Evolutionary conservation across 1,140 invertebrate species (phyloP).

Genomic region (Euglossa dilemma): DNA sequence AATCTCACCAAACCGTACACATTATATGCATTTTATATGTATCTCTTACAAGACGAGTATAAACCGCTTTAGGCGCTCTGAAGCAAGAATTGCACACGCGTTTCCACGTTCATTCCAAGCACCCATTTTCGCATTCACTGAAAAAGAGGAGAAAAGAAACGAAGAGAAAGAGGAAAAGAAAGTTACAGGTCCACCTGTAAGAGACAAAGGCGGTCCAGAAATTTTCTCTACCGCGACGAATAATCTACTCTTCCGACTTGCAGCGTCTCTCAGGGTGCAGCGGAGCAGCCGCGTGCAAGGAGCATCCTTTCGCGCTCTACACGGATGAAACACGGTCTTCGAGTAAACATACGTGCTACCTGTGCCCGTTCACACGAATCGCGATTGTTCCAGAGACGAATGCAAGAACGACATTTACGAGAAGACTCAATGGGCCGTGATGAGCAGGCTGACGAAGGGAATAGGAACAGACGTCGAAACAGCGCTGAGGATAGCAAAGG

Average conservation of each 20-base stretch:
- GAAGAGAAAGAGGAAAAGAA: no score
- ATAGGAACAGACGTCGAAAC: slow-evolving; percentile 54
- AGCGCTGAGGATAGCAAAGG: slow-evolving; percentile 32
- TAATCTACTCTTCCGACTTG: neutral
- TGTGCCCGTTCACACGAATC: neutral
- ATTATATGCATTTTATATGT: neutral
- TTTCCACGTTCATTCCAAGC: neutral
- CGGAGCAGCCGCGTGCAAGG: neutral
- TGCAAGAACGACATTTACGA: slow-evolving; percentile 62
- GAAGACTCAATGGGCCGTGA: slow-evolving; percentile 67
- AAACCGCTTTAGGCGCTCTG: neutral
- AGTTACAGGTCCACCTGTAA: accelerated
- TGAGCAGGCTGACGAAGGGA: slow-evolving; percentile 57
- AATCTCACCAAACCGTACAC: neutral
- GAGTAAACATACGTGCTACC: neutral
- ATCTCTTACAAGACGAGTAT: neutral
- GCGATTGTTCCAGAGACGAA: slow-evolving; percentile 50
- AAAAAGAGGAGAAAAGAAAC: neutral
- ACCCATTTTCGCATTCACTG: neutral
- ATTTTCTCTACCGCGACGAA: neutral
- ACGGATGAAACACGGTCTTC: neutral
- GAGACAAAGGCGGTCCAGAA: neutral
- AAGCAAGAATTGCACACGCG: no score
- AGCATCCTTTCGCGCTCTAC: neutral
- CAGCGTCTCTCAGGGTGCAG: neutral